Evolutionary conservation across 2,888 invertebrate species (phyloP).

Genomic region (Brachyptera risi): DNA sequence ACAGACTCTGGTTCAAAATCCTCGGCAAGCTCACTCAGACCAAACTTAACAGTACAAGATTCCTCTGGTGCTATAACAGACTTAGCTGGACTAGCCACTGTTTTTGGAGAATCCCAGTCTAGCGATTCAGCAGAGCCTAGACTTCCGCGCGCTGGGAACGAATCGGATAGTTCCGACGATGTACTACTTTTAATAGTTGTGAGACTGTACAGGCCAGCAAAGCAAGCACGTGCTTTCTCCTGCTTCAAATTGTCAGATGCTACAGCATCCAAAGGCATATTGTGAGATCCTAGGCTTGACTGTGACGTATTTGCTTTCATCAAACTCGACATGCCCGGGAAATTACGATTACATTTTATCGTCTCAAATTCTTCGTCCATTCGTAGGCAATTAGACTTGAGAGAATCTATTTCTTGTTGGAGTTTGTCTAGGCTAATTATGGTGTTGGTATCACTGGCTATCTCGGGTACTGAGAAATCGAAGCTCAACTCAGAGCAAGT

Average conservation of each 20-base stretch:
- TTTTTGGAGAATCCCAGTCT: conserved; percentile 36
- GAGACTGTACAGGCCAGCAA: conserved; percentile 37
- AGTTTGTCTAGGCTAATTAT: conserved; percentile 37
- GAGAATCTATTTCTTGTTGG: conserved; percentile 37
- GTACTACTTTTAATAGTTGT: conserved; percentile 37
- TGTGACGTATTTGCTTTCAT: conserved; percentile 33
- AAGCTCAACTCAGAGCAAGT: conserved; percentile 39
- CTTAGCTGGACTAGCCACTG: conserved; percentile 27
- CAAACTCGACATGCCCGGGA: conserved; percentile 38
- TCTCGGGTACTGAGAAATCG: conserved; percentile 33
- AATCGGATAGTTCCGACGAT: conserved; percentile 36
- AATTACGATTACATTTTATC: conserved; percentile 37
- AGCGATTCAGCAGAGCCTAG: conserved; percentile 34
- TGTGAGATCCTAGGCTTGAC: background rate
- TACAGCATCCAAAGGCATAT: no score
- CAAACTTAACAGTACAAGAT: background rate
- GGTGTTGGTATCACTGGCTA: conserved; percentile 33
- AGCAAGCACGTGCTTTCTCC: conserved; percentile 33
- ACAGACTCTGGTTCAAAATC: no score
- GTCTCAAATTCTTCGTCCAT: conserved; percentile 39
- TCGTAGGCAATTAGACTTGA: conserved; percentile 38
- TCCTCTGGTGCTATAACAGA: background rate
- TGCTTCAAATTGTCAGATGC: conserved; percentile 27
- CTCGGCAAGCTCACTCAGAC: background rate
- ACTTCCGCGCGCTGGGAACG: conserved; percentile 26